A percentile compares a stretch with the other conserved stretches of the same genome.
Evolutionary conservation across 2,113 vertebrate species (phyloP).

Genomic region (Balaeniceps rex): DNA sequence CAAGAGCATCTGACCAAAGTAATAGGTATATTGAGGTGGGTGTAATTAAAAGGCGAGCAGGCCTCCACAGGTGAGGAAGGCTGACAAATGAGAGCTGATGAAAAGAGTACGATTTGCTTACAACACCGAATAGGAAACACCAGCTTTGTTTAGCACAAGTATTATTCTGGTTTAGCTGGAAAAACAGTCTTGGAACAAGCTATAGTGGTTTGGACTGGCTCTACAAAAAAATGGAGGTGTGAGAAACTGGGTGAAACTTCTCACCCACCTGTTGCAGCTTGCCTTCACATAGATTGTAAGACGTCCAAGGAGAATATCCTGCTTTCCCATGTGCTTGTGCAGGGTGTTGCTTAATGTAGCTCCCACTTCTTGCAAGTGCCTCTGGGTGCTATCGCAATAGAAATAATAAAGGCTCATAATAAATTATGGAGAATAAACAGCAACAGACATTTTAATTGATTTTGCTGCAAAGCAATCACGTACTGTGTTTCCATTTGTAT

Average conservation of each 20-base stretch:
- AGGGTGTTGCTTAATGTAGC: background rate
- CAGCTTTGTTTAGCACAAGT: background rate
- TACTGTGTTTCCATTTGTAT: background rate
- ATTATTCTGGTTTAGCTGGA: constrained; percentile 17
- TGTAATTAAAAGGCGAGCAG: background rate
- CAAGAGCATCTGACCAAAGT: background rate
- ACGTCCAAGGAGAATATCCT: background rate
- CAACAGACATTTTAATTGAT: background rate
- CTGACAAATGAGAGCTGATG: background rate
- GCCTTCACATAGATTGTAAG: background rate
- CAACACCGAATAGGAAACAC: background rate
- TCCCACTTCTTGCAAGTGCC: background rate
- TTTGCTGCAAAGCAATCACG: background rate
- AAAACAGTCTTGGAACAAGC: background rate
- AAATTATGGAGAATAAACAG: background rate
- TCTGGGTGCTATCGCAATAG: background rate
- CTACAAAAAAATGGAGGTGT: background rate
- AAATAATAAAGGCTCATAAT: background rate
- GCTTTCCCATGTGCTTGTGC: background rate
- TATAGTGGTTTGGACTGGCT: background rate
- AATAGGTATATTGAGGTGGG: background rate
- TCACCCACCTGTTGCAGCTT: background rate
- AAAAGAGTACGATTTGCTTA: background rate
- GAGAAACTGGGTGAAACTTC: background rate
- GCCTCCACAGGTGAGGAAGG: background rate